Conservation (phyloP, 1,140 invertebrate genomes). For the Sminthurinus signatus region DNA sequence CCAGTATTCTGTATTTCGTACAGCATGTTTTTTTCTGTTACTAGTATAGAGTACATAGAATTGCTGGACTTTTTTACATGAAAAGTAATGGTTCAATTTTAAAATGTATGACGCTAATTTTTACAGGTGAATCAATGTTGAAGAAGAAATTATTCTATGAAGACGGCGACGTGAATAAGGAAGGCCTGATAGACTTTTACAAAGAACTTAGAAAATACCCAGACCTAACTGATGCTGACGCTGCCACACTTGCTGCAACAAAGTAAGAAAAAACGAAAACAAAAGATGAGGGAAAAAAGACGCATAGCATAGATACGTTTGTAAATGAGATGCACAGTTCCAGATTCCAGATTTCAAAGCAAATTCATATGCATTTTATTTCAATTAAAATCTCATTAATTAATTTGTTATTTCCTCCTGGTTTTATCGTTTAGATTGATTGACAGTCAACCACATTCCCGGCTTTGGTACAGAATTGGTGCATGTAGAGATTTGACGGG, state of each 20-base stretch:
- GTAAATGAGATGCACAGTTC: too few relatives aligned
- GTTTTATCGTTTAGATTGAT: slow-evolving; percentile 46
- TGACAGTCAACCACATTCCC: slow-evolving; percentile 51
- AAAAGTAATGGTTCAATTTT: background rate
- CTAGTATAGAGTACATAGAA: background rate
- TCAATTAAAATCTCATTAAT: background rate
- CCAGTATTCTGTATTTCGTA: too few relatives aligned
- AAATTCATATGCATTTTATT: background rate
- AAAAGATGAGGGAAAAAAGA: background rate
- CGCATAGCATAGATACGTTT: background rate
- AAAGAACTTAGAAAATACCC: slow-evolving; percentile 54
- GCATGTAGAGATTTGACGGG: slow-evolving; percentile 54
- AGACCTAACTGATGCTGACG: slow-evolving; percentile 54
- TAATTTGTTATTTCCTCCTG: background rate
- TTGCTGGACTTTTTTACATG: background rate
- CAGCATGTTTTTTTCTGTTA: too few relatives aligned
- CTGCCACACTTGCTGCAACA: slow-evolving; percentile 54
- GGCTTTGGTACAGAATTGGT: slow-evolving; percentile 58
- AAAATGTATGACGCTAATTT: background rate
- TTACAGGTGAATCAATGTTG: slow-evolving; percentile 47
- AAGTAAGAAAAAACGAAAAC: slow-evolving; percentile 44
- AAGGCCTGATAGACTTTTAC: slow-evolving; percentile 50
- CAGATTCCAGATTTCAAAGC: background rate
- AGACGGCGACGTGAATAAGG: slow-evolving; percentile 49
- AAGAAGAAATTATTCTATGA: slow-evolving; percentile 46